phyloP scores from a whole-genome alignment of 2,888 invertebrate species.

The Craniophora ligustri region DNA sequence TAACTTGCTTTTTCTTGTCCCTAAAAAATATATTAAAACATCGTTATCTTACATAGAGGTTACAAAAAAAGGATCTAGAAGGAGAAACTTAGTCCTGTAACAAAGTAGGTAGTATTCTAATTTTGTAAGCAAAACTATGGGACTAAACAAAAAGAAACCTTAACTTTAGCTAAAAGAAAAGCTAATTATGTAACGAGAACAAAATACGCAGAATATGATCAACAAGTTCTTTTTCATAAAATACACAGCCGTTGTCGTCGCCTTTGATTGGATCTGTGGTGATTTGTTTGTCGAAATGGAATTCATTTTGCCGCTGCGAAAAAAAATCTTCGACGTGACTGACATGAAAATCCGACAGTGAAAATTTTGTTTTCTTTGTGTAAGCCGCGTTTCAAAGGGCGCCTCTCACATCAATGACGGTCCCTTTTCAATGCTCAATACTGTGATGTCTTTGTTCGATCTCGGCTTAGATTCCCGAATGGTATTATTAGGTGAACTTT shows the following conservation, averaged over 20 bases:
- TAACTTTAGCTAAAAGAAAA: slow-evolving; percentile 33
- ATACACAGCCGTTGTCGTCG: slow-evolving; percentile 60
- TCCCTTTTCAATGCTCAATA: slow-evolving; percentile 60
- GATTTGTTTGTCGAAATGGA: slow-evolving; percentile 76
- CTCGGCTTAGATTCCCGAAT: slow-evolving; percentile 56
- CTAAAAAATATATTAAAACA: slow-evolving; percentile 12
- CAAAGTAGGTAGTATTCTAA: slow-evolving; percentile 13
- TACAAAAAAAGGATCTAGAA: slow-evolving; percentile 16
- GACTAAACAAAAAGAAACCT: slow-evolving; percentile 11
- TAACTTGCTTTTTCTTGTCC: neutral
- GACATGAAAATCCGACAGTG: slow-evolving; percentile 75
- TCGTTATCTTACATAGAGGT: slow-evolving; percentile 18
- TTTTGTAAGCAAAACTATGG: slow-evolving; percentile 23
- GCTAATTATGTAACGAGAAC: slow-evolving; percentile 21
- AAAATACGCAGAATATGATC: slow-evolving; percentile 24
- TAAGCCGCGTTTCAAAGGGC: slow-evolving; percentile 67
- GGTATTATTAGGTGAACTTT: slow-evolving; percentile 43
- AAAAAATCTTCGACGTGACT: slow-evolving; percentile 77
- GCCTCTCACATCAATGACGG: slow-evolving; percentile 66
- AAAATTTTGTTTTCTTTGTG: slow-evolving; percentile 75
- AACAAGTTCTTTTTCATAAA: slow-evolving; percentile 57
- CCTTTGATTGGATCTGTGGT: slow-evolving; percentile 74
- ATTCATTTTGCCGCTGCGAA: slow-evolving; percentile 70
- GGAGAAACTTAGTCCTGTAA: slow-evolving; percentile 14
- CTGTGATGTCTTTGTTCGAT: slow-evolving; percentile 62